These are phyloP conservation scores for Encarsia formosa DNA, from an alignment of 2,888 invertebrate genomes.

Conservation along the genomic window DNA sequence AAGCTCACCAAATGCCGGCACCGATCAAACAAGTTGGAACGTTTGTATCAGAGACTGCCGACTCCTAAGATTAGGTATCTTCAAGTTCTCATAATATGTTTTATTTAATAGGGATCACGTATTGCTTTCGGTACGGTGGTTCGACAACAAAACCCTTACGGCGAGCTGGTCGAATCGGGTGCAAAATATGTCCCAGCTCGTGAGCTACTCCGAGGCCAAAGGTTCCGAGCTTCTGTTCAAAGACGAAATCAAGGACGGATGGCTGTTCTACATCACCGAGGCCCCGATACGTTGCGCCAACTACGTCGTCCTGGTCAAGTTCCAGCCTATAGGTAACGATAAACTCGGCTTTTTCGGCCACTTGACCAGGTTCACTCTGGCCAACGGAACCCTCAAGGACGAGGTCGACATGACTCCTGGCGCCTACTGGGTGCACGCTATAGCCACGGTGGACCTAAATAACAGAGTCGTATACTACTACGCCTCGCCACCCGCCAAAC, in stretches of 20 bases:
- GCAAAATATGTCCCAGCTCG: constrained; percentile 67
- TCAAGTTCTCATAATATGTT: neutral
- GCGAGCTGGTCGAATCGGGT: constrained; percentile 81
- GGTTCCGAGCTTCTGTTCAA: constrained; percentile 44
- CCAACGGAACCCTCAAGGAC: constrained; percentile 16
- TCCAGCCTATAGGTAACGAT: constrained; percentile 26
- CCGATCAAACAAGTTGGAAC: neutral
- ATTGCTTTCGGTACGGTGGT: constrained; percentile 72
- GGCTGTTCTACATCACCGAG: constrained; percentile 58
- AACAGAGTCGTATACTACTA: constrained; percentile 61
- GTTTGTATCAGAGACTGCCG: neutral
- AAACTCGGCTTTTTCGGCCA: constrained; percentile 43
- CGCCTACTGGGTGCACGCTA: constrained; percentile 30
- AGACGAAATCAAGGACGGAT: constrained; percentile 63
- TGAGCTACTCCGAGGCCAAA: constrained; percentile 55
- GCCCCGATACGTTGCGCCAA: constrained; percentile 57
- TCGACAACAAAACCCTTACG: constrained; percentile 61
- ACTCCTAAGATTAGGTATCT: neutral
- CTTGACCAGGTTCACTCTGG: constrained; percentile 33
- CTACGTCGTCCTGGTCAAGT: constrained; percentile 51
- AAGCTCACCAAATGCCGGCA: neutral
- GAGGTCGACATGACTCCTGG: constrained; percentile 39
- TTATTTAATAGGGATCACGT: constrained; percentile 57
- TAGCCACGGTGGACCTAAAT: constrained; percentile 30
- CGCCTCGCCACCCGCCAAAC: constrained; percentile 61